Evolutionary conservation across 2,888 invertebrate genomes (phyloP), one percentile per base, ranked within the genome.

Genomic region (Synergus gifuensis): DNA sequence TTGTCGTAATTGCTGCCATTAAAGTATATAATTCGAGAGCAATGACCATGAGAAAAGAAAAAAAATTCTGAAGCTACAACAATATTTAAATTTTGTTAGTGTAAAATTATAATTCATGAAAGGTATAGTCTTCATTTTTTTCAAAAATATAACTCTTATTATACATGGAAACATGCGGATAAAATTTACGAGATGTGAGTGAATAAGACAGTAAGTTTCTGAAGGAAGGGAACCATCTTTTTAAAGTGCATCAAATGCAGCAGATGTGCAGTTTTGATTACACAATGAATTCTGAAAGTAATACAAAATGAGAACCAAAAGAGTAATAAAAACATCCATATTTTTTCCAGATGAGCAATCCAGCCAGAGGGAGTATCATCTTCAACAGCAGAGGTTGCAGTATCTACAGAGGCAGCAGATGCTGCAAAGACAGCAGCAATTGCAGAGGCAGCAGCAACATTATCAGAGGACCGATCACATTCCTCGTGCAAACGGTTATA

Each of bases 311-410:
- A 3, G n/a, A 58, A 58, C 18, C 54, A 8, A 58, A 58, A 58
- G 18, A 49, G 69, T 28, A 69, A 69, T 73, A 73, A 73, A 54
- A 73, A n/a, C 54, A 36, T 40, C 54, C n/a, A 73, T 73, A 18
- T 78, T 85, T 84, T 85, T 85, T 81, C 44, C 83, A 89, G 89
- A 89, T 82, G 88, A 84, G 49, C 85, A 82, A 60, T 49, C 86
- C 28, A 82, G 85, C 54, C 86, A 84, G 76, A 85, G 83, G 76
- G 85, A 85, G 54, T 84, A 88, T 77, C 83, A 86, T 44, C 78
- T 82, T 9, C 83, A 84, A 44, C 84, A 84, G 58, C 85, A 83
- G 58, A 81, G 78, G 28, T 79, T 82, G 62, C 78, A 84, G 58
- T 77, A 82, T 76, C 80, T 80, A n/a, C 87, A 84, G 62, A 83